Conservation (phyloP, 2,888 invertebrate genomes). For the Leptinotarsa rubiginosa region DNA sequence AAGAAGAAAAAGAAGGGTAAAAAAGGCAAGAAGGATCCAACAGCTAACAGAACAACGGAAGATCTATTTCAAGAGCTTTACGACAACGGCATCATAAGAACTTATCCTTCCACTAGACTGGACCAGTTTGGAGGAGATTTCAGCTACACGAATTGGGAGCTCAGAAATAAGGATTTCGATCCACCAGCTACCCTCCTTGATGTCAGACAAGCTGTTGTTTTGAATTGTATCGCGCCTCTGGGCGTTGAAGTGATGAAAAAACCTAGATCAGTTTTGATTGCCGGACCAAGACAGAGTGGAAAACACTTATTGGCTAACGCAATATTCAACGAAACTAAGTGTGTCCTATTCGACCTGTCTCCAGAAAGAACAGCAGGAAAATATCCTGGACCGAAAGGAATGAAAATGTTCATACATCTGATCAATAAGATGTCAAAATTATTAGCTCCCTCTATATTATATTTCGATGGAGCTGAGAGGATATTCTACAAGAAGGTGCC, state of each 20-base stretch:
- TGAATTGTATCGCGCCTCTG: constrained; percentile 73
- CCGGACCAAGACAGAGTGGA: constrained; percentile 77
- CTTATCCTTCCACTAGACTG: constrained; percentile 72
- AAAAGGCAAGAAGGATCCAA: constrained; percentile 74
- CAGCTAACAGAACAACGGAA: constrained; percentile 72
- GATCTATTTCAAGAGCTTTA: constrained; percentile 80
- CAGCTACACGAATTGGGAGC: constrained; percentile 67
- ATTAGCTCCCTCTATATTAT: constrained; percentile 81
- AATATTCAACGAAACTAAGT: constrained; percentile 80
- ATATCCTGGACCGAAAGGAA: constrained; percentile 76
- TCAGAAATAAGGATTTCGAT: constrained; percentile 57
- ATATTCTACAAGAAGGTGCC: constrained; percentile 78
- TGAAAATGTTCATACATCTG: constrained; percentile 75
- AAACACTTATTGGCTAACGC: constrained; percentile 80
- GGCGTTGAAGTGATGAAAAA: constrained; percentile 65
- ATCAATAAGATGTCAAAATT: constrained; percentile 75
- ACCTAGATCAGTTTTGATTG: constrained; percentile 74
- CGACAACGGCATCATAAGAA: constrained; percentile 75
- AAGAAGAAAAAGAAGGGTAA: constrained; percentile 57
- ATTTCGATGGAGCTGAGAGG: constrained; percentile 76
- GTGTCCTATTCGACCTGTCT: constrained; percentile 82
- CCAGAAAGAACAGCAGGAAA: constrained; percentile 76
- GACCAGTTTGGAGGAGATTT: constrained; percentile 79
- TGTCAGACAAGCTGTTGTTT: constrained; percentile 71
- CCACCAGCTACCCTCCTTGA: constrained; percentile 73